These are phyloP conservation scores for Porites rus DNA, from an alignment of 92 coral and sea anemone species.

Conservation along the genomic window DNA sequence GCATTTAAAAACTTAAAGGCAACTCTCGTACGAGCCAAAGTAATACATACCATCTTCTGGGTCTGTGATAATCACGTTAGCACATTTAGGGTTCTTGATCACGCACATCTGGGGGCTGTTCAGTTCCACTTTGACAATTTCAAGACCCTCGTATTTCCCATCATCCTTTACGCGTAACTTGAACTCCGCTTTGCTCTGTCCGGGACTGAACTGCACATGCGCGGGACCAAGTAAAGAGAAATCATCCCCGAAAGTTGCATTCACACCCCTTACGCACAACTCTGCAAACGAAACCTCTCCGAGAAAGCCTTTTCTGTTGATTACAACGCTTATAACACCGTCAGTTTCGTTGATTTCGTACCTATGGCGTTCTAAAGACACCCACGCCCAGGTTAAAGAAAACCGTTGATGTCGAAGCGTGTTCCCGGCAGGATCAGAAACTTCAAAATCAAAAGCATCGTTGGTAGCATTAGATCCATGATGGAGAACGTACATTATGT, in stretches of 20 bases:
- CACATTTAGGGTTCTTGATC: conserved; percentile 64
- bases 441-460: conserved; percentile 86
- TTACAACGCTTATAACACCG: conserved; percentile 60
- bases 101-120: conserved; percentile 83
- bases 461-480: conserved; percentile 78
- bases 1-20: background rate
- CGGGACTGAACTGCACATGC: conserved; percentile 97
- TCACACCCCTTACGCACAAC: conserved; percentile 65
- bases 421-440: conserved; percentile 89
- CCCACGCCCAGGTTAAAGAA: conserved; percentile 94
- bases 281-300: conserved; percentile 89
- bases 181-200: conserved; percentile 80
- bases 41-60: conserved; percentile 82
- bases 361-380: conserved; percentile 62
- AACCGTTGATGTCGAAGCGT: conserved; percentile 73
- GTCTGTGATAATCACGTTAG: conserved; percentile 80
- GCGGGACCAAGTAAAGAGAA: conserved; percentile 71
- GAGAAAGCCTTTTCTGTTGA: conserved; percentile 84
- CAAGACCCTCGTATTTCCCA: conserved; percentile 68
- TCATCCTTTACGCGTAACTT: conserved; percentile 85
- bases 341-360: conserved; percentile 82
- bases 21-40: background rate
- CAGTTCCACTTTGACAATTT: conserved; percentile 74
- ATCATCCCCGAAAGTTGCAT: conserved; percentile 77
- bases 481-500: conserved; percentile 71